phyloP scores from a whole-genome alignment of 2,888 invertebrate genomes.

The Diaperis boleti region DNA sequence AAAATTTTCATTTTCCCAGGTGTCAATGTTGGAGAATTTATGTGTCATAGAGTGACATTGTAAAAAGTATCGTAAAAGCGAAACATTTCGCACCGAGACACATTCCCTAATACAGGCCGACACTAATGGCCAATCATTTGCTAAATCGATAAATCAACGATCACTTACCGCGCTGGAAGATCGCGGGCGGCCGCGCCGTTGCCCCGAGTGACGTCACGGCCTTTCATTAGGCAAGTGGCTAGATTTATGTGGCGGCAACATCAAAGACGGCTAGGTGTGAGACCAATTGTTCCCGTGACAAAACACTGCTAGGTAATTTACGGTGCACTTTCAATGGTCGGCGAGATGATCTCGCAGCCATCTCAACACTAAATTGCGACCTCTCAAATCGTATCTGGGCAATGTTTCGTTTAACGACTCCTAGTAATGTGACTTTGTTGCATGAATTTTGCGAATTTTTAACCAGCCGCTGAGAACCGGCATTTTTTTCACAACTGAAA shows the following conservation, averaged over 20 bases:
- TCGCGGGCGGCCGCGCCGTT: conserved; percentile 51
- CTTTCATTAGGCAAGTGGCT: conserved; percentile 68
- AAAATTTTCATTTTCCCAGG: conserved; percentile 31
- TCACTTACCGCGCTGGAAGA: conserved; percentile 58
- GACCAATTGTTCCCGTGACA: conserved; percentile 69
- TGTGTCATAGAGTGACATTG: conserved; percentile 3
- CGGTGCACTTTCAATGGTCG: conserved; percentile 52
- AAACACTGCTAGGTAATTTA: conserved; percentile 68
- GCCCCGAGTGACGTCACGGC: conserved; percentile 58
- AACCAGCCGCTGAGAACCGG: not conserved
- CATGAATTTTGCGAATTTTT: conserved; percentile 1
- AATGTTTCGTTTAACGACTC: not conserved
- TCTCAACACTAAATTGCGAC: conserved; percentile 18
- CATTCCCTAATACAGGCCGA: conserved; percentile 43
- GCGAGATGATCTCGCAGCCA: conserved; percentile 18
- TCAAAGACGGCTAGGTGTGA: conserved; percentile 67
- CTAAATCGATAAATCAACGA: conserved; percentile 63
- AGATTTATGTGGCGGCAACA: conserved; percentile 67
- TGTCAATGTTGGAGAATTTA: conserved; percentile 16
- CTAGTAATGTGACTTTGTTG: conserved; percentile 8
- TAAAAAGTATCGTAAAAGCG: conserved; percentile 15
- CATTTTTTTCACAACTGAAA: conserved; percentile 5
- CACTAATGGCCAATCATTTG: conserved; percentile 58
- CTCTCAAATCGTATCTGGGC: not conserved
- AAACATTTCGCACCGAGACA: conserved; percentile 24